These are phyloP conservation scores for Caenorhabditis macrosperma DNA, from an alignment of 2,888 invertebrate species.

Conservation along the genomic window DNA sequence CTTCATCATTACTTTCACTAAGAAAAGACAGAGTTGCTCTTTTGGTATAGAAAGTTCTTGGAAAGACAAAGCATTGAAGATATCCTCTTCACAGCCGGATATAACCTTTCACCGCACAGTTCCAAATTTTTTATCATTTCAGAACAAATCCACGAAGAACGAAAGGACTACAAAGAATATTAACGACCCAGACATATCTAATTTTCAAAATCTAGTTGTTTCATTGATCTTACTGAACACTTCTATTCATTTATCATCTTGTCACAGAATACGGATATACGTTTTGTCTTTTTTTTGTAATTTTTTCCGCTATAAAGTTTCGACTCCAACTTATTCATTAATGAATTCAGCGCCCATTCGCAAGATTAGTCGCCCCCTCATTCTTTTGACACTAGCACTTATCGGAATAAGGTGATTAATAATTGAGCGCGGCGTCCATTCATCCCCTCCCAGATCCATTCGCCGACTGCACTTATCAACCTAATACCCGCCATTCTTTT, in stretches of 20 bases:
- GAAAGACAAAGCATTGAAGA: no score
- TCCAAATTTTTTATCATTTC: conserved; percentile 1
- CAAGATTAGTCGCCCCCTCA: conserved; percentile 38
- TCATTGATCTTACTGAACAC: background rate
- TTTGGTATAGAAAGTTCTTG: background rate
- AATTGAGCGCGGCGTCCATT: conserved; percentile 36
- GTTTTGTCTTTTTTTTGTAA: conserved; percentile 8
- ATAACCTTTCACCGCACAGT: no score
- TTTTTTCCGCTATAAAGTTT: conserved; percentile 17
- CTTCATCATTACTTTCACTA: no score
- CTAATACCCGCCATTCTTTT: conserved; percentile 12
- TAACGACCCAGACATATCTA: background rate
- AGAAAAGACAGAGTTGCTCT: no score
- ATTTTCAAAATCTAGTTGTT: background rate
- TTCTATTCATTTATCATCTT: no score
- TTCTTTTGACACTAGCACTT: conserved; percentile 31
- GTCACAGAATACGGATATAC: conserved; percentile 1
- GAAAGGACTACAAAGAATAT: background rate
- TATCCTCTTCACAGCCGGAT: no score
- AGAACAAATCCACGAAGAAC: conserved; percentile 19
- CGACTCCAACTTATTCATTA: conserved; percentile 2
- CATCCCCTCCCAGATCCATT: conserved; percentile 3
- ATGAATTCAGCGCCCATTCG: conserved; percentile 36
- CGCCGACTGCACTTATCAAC: conserved; percentile 43
- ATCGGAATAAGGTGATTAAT: conserved; percentile 55